Evolutionary conservation across 2,888 invertebrate genomes (phyloP), one percentile per base, ranked within the genome.

Genomic region (Pristionchus maxplancki): DNA sequence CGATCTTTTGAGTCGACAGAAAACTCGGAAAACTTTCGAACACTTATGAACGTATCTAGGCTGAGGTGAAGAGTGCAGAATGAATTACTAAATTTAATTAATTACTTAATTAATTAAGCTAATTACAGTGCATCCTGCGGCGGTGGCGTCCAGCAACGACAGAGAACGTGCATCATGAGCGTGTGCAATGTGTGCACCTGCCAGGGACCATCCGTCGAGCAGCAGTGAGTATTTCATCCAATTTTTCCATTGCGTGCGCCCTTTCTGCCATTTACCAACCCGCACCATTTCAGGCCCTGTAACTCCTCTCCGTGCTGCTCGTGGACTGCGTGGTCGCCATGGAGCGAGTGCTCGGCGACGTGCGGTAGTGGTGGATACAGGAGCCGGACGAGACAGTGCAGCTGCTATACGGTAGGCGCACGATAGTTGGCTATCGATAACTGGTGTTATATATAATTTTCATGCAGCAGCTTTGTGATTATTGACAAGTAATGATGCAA

Each of bases 301-400:
- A 88, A 88, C 62, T 5, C 44, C 9, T 34, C 28, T 5, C 58
- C 88, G 24, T 88, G 88, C 64, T 88, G 88, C 62, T 40, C 62
- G 20, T 88, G 88, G 88, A 88, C 78, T 13, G 88, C 37, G 28
- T 88, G 88, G 88, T 88, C 88, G 9, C 78, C 78, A 20, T 88
- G 88, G 88, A 81, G 78, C 34, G 78, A 88, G 62, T 88, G 88
- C 81, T 78, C 78, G 50, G 88, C 88, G 0, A 88, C 88, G 20
- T 88, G 88, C 48, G 88, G 88, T 24, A 88, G 88, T 31, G 88
- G 88, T 15, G 88, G 88, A 9, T 88, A 88, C 88, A 53, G 34
- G 40, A 78, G 78, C 15, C 9, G 88, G 17, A 88, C 88, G n/a
- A 34, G 88, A 62, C 88, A 88, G 62, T 88, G 88, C 81, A 44